Evolutionary conservation across 1,140 invertebrate genomes (phyloP).

Genomic region (Grapholita molesta): DNA sequence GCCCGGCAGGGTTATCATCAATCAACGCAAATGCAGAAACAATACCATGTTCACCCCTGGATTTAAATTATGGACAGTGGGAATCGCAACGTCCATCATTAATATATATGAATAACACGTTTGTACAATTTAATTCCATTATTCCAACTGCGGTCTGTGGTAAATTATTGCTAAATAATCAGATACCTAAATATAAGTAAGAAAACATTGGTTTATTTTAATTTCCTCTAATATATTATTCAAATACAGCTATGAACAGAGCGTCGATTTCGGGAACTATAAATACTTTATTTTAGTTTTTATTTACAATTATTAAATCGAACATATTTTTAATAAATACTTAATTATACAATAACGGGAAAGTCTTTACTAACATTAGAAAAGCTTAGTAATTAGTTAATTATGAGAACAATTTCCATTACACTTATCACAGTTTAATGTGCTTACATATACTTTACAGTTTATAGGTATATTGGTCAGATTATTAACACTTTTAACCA

Average conservation of each 20-base stretch:
- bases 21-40: slow-evolving; percentile 60
- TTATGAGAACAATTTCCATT: slow-evolving; percentile 40
- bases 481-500: slow-evolving; percentile 2
- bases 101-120: not conserved
- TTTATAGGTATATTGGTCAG: slow-evolving; percentile 25
- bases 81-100: slow-evolving; percentile 23
- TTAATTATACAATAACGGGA: slow-evolving; percentile 5
- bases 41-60: slow-evolving; percentile 33
- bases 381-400: slow-evolving; percentile 32
- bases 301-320: slow-evolving; percentile 4
- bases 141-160: not conserved
- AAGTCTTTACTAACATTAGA: slow-evolving; percentile 1
- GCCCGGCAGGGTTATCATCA: slow-evolving; percentile 32
- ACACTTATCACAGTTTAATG: slow-evolving; percentile 58
- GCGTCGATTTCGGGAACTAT: slow-evolving; percentile 21
- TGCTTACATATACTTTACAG: slow-evolving; percentile 53
- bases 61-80: slow-evolving; percentile 31
- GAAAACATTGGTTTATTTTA: slow-evolving; percentile 13
- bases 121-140: slow-evolving; percentile 16
- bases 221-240: slow-evolving; percentile 36
- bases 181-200: not conserved
- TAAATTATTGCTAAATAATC: not conserved
- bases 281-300: not conserved
- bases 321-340: slow-evolving; percentile 3
- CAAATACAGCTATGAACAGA: slow-evolving; percentile 53